Evolutionary conservation across 2,888 invertebrate species (phyloP).

Genomic region (Calameuta filiformis): DNA sequence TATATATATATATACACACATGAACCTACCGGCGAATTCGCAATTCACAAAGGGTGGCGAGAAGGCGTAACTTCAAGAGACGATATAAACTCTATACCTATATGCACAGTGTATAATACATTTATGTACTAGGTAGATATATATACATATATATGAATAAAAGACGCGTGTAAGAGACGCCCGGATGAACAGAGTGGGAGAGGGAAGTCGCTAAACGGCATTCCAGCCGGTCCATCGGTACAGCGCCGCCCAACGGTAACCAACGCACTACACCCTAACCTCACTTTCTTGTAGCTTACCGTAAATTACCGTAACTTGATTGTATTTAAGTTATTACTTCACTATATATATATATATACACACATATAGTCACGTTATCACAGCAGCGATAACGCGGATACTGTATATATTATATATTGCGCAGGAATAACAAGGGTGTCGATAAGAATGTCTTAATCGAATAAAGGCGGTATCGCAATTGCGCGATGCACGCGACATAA

Average conservation of each 20-base stretch:
- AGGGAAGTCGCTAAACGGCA: conserved; percentile 65
- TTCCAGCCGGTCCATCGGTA: conserved; percentile 58
- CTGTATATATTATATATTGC: too few species aligned
- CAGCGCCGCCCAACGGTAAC: conserved; percentile 65
- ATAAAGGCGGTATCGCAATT: not conserved
- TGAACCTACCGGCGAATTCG: conserved; percentile 4
- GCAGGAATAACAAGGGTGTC: too few species aligned
- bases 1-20: not conserved
- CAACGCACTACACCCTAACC: conserved; percentile 60
- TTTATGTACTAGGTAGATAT: not conserved
- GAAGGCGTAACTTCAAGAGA: not conserved
- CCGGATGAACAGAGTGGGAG: conserved; percentile 48
- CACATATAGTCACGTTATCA: too few species aligned
- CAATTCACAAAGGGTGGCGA: conserved; percentile 6
- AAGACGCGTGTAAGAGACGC: conserved; percentile 22
- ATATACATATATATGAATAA: not conserved
- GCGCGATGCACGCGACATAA: not conserved
- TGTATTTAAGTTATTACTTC: not conserved
- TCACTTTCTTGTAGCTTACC: conserved; percentile 18
- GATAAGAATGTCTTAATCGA: not conserved
- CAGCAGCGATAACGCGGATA: too few species aligned
- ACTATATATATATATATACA: not conserved
- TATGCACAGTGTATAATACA: not conserved
- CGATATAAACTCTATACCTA: not conserved
- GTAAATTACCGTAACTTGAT: not conserved